Percentiles rank a stretch among this genome's conserved stretches.
These are phyloP conservation scores for Agrotis ipsilon DNA, from an alignment of 2,888 invertebrate species.

Conservation along the genomic window DNA sequence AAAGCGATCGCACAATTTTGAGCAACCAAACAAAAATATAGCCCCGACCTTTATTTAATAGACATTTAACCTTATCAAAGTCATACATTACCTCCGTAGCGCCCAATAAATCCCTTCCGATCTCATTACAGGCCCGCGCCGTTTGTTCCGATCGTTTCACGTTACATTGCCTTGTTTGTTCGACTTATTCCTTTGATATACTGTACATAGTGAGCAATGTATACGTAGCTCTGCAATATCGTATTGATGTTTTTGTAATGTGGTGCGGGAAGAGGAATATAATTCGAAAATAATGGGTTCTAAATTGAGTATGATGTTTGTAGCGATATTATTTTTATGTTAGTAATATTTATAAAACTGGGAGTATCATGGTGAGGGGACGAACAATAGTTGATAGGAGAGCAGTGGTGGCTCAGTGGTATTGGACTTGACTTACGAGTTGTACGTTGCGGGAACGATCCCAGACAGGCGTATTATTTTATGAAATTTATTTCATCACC, in stretches of 20 bases:
- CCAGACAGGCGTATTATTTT: no score
- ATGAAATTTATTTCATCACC: no score
- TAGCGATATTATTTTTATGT: constrained; percentile 31
- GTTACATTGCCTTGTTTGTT: constrained; percentile 58
- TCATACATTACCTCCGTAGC: constrained; percentile 52
- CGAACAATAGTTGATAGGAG: background rate
- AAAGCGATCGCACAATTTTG: constrained; percentile 25
- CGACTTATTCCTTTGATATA: constrained; percentile 36
- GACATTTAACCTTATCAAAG: constrained; percentile 59
- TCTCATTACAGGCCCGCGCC: constrained; percentile 53
- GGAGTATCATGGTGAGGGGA: no score
- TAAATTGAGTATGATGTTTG: constrained; percentile 28
- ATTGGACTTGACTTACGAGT: no score
- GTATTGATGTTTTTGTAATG: background rate
- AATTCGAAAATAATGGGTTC: constrained; percentile 51
- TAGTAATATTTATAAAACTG: constrained; percentile 23
- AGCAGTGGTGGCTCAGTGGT: background rate
- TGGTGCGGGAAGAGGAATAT: constrained; percentile 8
- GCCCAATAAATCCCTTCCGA: constrained; percentile 63
- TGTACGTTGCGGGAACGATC: no score
- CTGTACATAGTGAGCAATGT: constrained; percentile 31
- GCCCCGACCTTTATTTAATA: constrained; percentile 48
- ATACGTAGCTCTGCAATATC: constrained; percentile 16
- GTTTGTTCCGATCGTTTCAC: constrained; percentile 58
- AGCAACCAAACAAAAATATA: constrained; percentile 46